Conservation (phyloP, 2,888 invertebrate genomes). For the Volucella inanis region DNA sequence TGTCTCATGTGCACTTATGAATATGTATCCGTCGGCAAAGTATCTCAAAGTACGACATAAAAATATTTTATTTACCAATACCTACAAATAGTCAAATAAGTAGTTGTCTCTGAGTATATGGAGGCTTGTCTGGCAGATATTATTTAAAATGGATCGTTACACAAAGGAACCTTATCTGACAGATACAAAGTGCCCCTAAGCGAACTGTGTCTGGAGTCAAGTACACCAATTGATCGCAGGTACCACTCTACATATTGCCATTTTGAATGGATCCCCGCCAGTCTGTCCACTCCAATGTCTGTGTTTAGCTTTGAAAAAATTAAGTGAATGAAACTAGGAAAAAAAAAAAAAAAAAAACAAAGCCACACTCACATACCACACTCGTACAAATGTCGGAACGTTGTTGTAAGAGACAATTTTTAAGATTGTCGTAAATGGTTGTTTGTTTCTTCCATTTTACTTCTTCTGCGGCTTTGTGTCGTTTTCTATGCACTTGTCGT, state of each 20-base stretch:
- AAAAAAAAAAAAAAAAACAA: conserved; percentile 25
- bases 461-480: neutral
- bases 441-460: conserved; percentile 24
- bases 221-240: conserved; percentile 68
- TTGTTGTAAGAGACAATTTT: conserved; percentile 16
- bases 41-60: conserved; percentile 55
- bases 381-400: conserved; percentile 25
- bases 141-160: conserved; percentile 47
- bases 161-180: conserved; percentile 57
- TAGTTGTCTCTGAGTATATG: neutral
- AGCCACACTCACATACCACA: conserved; percentile 14
- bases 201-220: conserved; percentile 61
- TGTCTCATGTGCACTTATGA: conserved; percentile 25
- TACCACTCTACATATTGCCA: conserved; percentile 14
- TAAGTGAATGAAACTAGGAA: conserved; percentile 23
- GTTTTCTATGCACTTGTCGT: conserved; percentile 42
- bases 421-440: conserved; percentile 38
- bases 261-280: conserved; percentile 15
- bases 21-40: conserved; percentile 50
- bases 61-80: conserved; percentile 64
- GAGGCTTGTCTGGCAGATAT: conserved; percentile 33
- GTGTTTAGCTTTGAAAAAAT: conserved; percentile 13
- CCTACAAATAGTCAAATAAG: no score
- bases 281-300: conserved; percentile 8
- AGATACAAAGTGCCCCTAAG: conserved; percentile 59